Base-by-base conservation (phyloP, 2,888 invertebrate genomes). In the Watsonalla binaria region DNA sequence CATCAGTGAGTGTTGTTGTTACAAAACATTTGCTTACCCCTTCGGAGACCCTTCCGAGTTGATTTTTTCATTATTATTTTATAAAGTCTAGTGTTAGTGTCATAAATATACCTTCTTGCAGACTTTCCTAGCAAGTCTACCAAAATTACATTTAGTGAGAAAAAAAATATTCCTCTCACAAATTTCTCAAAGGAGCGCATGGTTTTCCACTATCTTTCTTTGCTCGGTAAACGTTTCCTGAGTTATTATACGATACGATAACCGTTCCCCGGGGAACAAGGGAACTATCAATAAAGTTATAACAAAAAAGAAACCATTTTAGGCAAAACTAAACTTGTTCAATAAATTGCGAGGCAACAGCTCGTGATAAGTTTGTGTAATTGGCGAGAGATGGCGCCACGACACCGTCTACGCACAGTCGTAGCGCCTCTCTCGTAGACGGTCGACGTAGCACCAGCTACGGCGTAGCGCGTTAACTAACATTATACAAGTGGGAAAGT, bases 321-420 rank as follows among this genome's bases (percentile, higher is more conserved):
- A 42, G 42, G 8, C 37, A 48, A 58, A 62, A 60, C 56, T 57
- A 59, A 64, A 70, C 62, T 68, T 70, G 61, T 54, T 57, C 58
- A 60, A 68, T 73, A 67, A 66, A 68, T 68, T 63, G 70, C 58
- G 51, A 57, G 53, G 57, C 53, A 53, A 65, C 57, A 59, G 54
- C 58, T 61, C 58, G 58, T 57, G 62, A 58, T 62, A 70, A 67
- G 62, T 76, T 72, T 64, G 35, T 47, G 50, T 62, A 60, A 59
- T 57, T 47, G n/a, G 60, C 67, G 62, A 54, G 45, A 70, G 75
- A 64, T 75, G 73, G 70, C 70, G 70, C 51, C 37, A 55, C 54
- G 8, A 51, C 42, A 53, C 45, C 52, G 65, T 71, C 56, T 65
- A 70, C 73, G 72, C 70, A 71, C 74, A 76, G 75, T 76, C 72